These are phyloP conservation scores for Eristalinus sepulchralis DNA, from an alignment of 2,888 invertebrate species.

Conservation along the genomic window DNA sequence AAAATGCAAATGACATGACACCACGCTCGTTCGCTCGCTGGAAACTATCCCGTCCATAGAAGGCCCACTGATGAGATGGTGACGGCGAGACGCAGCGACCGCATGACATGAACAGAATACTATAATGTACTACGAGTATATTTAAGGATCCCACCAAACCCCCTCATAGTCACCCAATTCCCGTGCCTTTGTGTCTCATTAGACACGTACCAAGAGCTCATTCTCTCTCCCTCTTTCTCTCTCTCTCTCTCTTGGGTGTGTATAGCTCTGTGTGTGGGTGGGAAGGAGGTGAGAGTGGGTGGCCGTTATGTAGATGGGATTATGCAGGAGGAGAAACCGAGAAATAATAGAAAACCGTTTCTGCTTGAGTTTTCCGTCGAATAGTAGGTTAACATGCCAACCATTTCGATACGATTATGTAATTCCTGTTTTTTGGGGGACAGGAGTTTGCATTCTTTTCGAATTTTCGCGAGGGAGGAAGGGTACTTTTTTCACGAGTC, in stretches of 20 bases:
- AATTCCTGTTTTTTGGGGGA: constrained; percentile 19
- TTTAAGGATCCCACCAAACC: constrained; percentile 11
- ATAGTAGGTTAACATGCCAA: constrained; percentile 63
- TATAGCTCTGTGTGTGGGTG: neutral
- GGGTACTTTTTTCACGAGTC: constrained; percentile 12
- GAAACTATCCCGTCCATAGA: neutral
- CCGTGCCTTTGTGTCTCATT: constrained; percentile 8
- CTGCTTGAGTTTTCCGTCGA: constrained; percentile 27
- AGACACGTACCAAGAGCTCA: constrained; percentile 20
- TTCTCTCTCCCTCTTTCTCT: too few species aligned
- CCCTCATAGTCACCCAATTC: neutral
- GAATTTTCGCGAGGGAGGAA: neutral
- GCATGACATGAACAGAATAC: constrained; percentile 41
- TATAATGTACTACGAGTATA: constrained; percentile 32
- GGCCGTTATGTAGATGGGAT: constrained; percentile 34
- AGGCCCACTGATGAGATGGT: neutral
- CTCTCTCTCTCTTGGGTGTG: neutral
- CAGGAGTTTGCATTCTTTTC: constrained; percentile 5
- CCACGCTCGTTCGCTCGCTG: neutral
- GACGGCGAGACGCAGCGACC: constrained; percentile 17
- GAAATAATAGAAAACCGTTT: constrained; percentile 2
- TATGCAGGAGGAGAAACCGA: constrained; percentile 2
- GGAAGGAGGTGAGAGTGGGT: neutral
- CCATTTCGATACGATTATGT: constrained; percentile 58
- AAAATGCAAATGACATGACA: neutral